Conservation (phyloP, 1,140 invertebrate species). For the Galendromus occidentalis region DNA sequence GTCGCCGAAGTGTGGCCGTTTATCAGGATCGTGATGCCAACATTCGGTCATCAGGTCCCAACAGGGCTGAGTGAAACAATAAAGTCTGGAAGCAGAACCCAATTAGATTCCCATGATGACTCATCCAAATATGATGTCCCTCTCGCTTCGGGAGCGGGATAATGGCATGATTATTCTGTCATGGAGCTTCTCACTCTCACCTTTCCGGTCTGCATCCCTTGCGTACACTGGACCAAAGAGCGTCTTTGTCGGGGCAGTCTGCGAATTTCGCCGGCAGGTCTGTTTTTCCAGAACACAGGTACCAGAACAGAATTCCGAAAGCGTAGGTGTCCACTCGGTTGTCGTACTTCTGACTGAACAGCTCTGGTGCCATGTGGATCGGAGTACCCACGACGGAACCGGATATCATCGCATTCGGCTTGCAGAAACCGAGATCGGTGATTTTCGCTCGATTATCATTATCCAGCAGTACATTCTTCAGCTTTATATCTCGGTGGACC, state of each 20-base stretch:
- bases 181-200: not conserved
- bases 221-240: slow-evolving; percentile 60
- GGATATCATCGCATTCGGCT: slow-evolving; percentile 74
- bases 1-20: slow-evolving; percentile 53
- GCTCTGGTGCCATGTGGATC: slow-evolving; percentile 77
- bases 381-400: slow-evolving; percentile 65
- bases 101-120: too few relatives aligned
- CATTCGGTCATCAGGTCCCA: slow-evolving; percentile 68
- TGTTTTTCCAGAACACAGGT: slow-evolving; percentile 61
- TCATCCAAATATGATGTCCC: too few relatives aligned
- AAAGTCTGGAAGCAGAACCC: not conserved
- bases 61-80: slow-evolving; percentile 49
- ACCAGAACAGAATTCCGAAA: slow-evolving; percentile 79
- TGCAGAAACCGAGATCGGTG: slow-evolving; percentile 75
- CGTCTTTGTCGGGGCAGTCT: slow-evolving; percentile 66
- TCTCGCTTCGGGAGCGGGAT: not conserved
- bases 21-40: slow-evolving; percentile 52
- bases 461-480: slow-evolving; percentile 68
- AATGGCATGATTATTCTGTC: not conserved
- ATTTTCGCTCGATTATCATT: slow-evolving; percentile 50
- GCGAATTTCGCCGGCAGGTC: slow-evolving; percentile 59
- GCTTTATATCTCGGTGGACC: slow-evolving; percentile 69
- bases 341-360: slow-evolving; percentile 58
- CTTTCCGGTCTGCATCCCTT: slow-evolving; percentile 38
- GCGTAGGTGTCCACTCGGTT: slow-evolving; percentile 72